Evolutionary conservation across 2,888 invertebrate genomes (phyloP).

Genomic region (Cantharis lateralis): DNA sequence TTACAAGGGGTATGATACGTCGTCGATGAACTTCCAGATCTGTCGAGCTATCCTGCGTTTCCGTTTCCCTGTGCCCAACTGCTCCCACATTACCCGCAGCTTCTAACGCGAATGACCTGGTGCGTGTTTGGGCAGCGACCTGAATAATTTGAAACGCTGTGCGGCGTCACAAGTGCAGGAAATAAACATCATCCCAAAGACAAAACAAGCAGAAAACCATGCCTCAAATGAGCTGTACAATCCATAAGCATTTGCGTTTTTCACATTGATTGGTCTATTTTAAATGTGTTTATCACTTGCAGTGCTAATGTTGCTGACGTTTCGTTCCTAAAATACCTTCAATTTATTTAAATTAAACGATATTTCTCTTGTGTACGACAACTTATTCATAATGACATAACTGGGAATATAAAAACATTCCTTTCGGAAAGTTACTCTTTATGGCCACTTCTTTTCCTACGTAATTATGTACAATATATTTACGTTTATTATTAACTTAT

Average conservation of each 20-base stretch:
- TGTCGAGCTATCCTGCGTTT: conserved; percentile 19
- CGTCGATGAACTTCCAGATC: conserved; percentile 21
- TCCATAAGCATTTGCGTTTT: not conserved
- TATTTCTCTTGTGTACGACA: not conserved
- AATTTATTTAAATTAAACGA: conserved; percentile 20
- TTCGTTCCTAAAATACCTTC: conserved; percentile 12
- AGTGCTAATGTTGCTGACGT: conserved; percentile 21
- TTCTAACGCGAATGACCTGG: conserved; percentile 32
- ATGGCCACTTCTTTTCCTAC: not conserved
- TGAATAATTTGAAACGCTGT: conserved; percentile 36
- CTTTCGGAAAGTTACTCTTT: not conserved
- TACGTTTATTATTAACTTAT: not conserved
- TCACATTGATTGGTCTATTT: not conserved
- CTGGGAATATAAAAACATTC: not conserved
- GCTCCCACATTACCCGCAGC: conserved; percentile 26
- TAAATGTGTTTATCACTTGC: conserved; percentile 22
- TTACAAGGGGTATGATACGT: conserved; percentile 9
- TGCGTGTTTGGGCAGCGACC: conserved; percentile 38
- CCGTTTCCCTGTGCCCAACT: conserved; percentile 13
- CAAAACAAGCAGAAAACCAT: conserved; percentile 23
- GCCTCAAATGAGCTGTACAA: conserved; percentile 23
- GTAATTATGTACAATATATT: not conserved
- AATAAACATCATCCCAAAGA: conserved; percentile 27
- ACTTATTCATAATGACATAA: not conserved
- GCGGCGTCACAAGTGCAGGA: conserved; percentile 30